Conservation (phyloP, 1,140 invertebrate genomes). For the Epicauta chinensis region DNA sequence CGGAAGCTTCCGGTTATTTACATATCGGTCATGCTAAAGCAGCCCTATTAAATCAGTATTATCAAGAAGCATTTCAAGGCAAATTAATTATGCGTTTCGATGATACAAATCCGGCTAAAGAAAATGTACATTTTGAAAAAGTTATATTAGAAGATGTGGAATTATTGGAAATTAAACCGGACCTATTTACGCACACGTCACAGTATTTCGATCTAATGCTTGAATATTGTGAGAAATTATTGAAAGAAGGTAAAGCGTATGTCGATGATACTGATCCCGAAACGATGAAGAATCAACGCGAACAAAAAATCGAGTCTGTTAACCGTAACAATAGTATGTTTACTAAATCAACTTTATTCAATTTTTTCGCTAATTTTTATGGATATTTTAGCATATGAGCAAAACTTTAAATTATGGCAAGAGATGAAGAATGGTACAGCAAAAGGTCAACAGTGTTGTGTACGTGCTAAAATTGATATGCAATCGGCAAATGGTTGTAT, state of each 20-base stretch:
- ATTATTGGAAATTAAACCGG: constrained; percentile 86
- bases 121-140: constrained; percentile 97
- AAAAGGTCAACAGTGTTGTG: constrained; percentile 43
- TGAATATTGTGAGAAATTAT: constrained; percentile 79
- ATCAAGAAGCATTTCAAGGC: constrained; percentile 89
- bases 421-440: constrained; percentile 88
- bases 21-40: constrained; percentile 99
- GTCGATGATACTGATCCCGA: constrained; percentile 95
- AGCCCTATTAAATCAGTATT: constrained; percentile 96
- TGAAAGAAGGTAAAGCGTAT: constrained; percentile 87
- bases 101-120: constrained; percentile 99
- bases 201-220: constrained; percentile 94
- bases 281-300: constrained; percentile 90
- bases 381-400: constrained; percentile 64
- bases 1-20: constrained; percentile 93
- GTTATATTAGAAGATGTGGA: constrained; percentile 94
- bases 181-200: constrained; percentile 92
- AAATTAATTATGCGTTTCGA: constrained; percentile 98
- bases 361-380: constrained; percentile 14
- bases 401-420: constrained; percentile 87
- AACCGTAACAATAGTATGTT: constrained; percentile 79
- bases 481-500: constrained; percentile 92
- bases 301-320: constrained; percentile 78
- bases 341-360: no score
- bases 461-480: constrained; percentile 98